Conservation (phyloP, 1,140 invertebrate species). For the Trichonephila inaurata region DNA sequence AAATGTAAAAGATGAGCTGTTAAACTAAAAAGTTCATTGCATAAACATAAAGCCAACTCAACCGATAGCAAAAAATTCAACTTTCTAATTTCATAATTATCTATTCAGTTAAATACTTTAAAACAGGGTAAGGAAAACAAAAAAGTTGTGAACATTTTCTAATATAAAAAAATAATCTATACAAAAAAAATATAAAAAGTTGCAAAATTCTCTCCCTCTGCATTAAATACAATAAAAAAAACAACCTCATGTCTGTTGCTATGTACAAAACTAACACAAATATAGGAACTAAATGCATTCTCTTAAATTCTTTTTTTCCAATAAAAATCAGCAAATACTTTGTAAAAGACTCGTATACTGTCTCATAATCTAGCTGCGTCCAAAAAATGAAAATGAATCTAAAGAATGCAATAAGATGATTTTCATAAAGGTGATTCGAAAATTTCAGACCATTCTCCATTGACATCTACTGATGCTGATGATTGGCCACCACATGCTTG, state of each 20-base stretch:
- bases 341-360: neutral
- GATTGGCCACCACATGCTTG: neutral
- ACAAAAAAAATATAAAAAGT: no score
- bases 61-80: no score
- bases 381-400: neutral
- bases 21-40: no score
- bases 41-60: no score
- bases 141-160: no score
- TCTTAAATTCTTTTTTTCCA: neutral
- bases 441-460: conserved; percentile 69
- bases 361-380: neutral
- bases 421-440: conserved; percentile 72
- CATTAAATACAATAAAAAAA: neutral
- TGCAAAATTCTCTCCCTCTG: neutral
- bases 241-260: neutral
- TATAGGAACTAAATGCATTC: conserved; percentile 17
- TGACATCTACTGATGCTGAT: conserved; percentile 12
- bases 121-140: no score
- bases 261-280: conserved; percentile 10
- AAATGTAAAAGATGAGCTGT: no score
- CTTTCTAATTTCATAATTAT: no score
- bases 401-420: conserved; percentile 29
- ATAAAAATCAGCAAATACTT: neutral
- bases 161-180: no score
- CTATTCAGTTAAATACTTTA: no score